phyloP scores from a whole-genome alignment of 2,113 vertebrate species.

The Stegostoma tigrinum region DNA sequence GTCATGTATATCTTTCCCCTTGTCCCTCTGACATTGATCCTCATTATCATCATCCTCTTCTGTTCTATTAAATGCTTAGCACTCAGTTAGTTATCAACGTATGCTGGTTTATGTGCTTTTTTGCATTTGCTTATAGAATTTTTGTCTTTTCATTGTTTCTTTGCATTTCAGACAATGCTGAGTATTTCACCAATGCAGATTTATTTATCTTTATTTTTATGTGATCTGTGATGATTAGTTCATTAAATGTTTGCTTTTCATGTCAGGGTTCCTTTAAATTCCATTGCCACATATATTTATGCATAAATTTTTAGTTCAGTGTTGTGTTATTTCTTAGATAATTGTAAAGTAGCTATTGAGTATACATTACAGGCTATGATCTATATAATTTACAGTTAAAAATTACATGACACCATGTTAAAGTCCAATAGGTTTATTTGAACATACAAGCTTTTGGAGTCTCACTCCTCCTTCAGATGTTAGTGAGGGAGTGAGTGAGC shows the following conservation, averaged over 20 bases:
- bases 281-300: not conserved
- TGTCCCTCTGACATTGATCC: not conserved
- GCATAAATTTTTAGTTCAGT: not conserved
- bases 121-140: not conserved
- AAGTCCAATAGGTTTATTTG: no score
- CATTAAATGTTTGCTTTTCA: not conserved
- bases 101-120: not conserved
- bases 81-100: not conserved
- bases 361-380: not conserved
- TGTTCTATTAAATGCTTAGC: not conserved
- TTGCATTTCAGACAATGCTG: not conserved
- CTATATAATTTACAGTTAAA: not conserved
- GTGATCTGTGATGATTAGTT: not conserved
- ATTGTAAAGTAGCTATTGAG: not conserved
- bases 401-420: not conserved
- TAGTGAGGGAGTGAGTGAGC: no score
- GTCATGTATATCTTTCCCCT: not conserved
- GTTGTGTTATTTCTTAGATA: not conserved
- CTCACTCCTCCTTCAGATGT: no score
- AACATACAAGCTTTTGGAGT: no score
- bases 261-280: not conserved
- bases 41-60: not conserved
- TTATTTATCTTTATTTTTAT: not conserved
- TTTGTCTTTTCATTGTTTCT: not conserved
- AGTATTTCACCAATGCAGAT: not conserved